Base-by-base conservation (phyloP, 2,113 vertebrate genomes). In the Syngnathus scovelli region DNA sequence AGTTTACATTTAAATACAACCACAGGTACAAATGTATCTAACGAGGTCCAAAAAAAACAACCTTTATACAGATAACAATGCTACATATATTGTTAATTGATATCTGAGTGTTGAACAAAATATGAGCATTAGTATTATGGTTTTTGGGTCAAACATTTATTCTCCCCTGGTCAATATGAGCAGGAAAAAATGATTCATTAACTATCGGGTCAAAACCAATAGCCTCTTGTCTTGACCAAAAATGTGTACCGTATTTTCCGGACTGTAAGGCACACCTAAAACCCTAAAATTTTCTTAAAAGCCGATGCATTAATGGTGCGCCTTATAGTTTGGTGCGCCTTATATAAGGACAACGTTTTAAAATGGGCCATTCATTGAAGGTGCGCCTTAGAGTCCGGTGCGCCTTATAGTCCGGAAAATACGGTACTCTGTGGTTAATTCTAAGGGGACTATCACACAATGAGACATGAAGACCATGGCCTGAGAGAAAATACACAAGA, bases 401-500 rank as follows among this genome's bases (percentile, higher is more conserved):
- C 27, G 27, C 27, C 27, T 33, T 33, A 33, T 33, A 33, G 3
- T 33, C 27, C 27, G 27, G 27, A 33, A 33, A 33, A 33, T 33
- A 33, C 27, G 3, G 27, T 33, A 33, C 27, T 33, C 27, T 33
- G 71, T 48, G 68, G 78, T 75, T 62, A 65, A 76, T 66, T 75
- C 80, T 64, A 54, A 39, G 39, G 71, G 83, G 83, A 86, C 82
- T 78, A 81, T 75, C 41, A 88, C 83, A 84, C 83, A 86, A 86
- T 85, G 83, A 83, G 82, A 86, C 82, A 77, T 33, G 80, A 77
- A 58, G 77, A 77, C 76, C 65, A n/a, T 11, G 77, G 82, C 82
- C 84, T 77, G 66, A 75, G 68, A 87, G 83, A 77, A 77, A 78
- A 89, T 82, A 87, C 85, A 83, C 83, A 85, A 83, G 78, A 85